A percentile compares a stretch with the other conserved stretches of the same genome.
Evolutionary conservation across 2,113 vertebrate genomes (phyloP).

Genomic region (Rhinogobius similis): DNA sequence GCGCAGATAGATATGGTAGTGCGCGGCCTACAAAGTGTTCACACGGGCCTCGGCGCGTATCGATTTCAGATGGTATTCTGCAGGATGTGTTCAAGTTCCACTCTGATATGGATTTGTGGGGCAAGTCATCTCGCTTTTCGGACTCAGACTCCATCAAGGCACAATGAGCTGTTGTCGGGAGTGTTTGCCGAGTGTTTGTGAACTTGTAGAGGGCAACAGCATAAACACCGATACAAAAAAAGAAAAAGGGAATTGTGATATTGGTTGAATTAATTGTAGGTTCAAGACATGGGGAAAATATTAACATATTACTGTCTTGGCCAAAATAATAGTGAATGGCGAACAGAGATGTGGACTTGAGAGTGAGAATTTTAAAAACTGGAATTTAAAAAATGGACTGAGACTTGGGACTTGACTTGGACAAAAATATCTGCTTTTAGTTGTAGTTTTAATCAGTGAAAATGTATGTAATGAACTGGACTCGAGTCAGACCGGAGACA

Average conservation of each 20-base stretch:
- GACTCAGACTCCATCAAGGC: not conserved
- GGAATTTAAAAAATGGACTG: no score
- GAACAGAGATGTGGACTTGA: no score
- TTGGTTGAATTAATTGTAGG: no score
- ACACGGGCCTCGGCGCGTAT: constrained; percentile 26
- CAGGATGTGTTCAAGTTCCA: constrained; percentile 9
- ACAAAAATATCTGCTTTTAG: no score
- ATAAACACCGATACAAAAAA: not conserved
- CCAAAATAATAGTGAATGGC: no score
- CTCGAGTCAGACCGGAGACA: no score
- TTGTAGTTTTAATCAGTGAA: no score
- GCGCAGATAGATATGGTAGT: constrained; percentile 13
- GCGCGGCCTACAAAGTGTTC: constrained; percentile 11
- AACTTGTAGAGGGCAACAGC: not conserved
- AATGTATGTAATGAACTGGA: no score
- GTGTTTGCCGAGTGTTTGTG: not conserved
- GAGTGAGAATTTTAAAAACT: no score
- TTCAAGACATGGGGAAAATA: no score
- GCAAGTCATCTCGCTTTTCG: not conserved
- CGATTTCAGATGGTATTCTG: constrained; percentile 39
- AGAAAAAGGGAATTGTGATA: not conserved
- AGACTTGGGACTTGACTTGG: no score
- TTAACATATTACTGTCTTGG: no score
- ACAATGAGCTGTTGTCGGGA: not conserved
- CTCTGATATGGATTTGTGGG: constrained; percentile 10